Percentiles rank a stretch among this genome's conserved stretches.
phyloP scores from a whole-genome alignment of 2,797 vertebrate genomes.

The Pristis pectinata region DNA sequence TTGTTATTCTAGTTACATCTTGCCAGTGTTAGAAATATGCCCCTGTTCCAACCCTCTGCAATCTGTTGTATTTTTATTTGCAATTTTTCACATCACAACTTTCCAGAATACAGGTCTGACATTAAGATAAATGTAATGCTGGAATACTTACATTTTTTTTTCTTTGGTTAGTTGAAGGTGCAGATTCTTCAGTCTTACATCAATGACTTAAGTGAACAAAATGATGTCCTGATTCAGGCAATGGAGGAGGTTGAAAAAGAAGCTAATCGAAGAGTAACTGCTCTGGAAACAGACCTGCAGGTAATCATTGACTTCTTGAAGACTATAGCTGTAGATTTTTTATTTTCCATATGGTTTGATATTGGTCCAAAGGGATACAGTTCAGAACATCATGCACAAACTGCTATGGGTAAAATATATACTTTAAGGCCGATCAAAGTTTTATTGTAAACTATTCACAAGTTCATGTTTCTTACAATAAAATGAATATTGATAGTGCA shows the following conservation, averaged over 20 bases:
- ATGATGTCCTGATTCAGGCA: conserved; percentile 44
- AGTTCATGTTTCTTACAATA: neutral
- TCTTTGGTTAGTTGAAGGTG: conserved; percentile 54
- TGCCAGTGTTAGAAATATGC: neutral
- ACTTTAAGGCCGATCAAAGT: neutral
- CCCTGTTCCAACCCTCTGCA: neutral
- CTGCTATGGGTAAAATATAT: neutral
- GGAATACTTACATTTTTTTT: neutral
- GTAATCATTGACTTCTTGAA: conserved; percentile 31
- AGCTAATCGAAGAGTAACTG: conserved; percentile 42
- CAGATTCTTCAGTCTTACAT: conserved; percentile 48
- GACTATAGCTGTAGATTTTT: neutral
- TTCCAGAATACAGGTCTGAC: neutral
- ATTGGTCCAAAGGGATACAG: neutral
- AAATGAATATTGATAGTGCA: neutral
- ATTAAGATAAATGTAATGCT: neutral
- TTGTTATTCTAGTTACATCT: neutral
- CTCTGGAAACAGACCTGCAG: conserved; percentile 34
- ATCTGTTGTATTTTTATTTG: neutral
- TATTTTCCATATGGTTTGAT: neutral
- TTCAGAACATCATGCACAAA: neutral
- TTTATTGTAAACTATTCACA: neutral
- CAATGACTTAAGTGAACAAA: conserved; percentile 46
- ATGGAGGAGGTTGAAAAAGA: conserved; percentile 42
- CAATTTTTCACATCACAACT: neutral